Evolutionary conservation across 2,888 invertebrate genomes (phyloP).

Genomic region (Epiperipatus broadwayi): DNA sequence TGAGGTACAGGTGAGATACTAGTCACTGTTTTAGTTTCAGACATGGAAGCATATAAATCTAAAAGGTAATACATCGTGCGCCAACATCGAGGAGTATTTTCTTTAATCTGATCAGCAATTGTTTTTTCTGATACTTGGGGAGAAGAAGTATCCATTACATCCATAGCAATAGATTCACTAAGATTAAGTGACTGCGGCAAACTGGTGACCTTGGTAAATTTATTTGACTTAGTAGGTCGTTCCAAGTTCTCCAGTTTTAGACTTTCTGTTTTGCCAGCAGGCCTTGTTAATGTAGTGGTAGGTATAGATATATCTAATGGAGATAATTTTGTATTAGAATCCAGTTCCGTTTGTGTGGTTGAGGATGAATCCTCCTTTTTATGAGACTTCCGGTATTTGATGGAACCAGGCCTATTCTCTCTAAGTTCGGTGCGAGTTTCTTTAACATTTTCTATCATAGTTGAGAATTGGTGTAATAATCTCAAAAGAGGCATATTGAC

Average conservation of each 20-base stretch:
- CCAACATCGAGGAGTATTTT: slow-evolving; percentile 62
- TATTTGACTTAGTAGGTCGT: too few relatives aligned
- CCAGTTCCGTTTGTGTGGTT: slow-evolving; percentile 21
- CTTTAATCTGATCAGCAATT: slow-evolving; percentile 28
- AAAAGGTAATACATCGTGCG: slow-evolving; percentile 76
- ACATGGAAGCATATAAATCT: slow-evolving; percentile 80
- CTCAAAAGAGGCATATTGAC: slow-evolving; percentile 88
- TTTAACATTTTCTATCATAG: slow-evolving; percentile 91
- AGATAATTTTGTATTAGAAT: too few relatives aligned
- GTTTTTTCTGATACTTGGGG: slow-evolving; percentile 25
- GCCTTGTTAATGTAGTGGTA: too few relatives aligned
- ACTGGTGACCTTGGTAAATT: too few relatives aligned
- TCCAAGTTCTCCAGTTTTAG: too few relatives aligned
- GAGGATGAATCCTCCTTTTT: slow-evolving; percentile 16
- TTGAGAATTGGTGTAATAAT: slow-evolving; percentile 81
- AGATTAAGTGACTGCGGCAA: too few relatives aligned
- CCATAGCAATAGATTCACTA: slow-evolving; percentile 26
- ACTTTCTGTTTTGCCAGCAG: too few relatives aligned
- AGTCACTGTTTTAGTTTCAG: slow-evolving; percentile 76
- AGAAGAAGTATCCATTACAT: slow-evolving; percentile 25
- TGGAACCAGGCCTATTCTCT: slow-evolving; percentile 36
- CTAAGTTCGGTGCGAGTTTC: slow-evolving; percentile 77
- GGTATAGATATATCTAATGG: too few relatives aligned
- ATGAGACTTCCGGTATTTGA: slow-evolving; percentile 19
- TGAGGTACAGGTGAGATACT: slow-evolving; percentile 35